Evolutionary conservation across 2,888 invertebrate species (phyloP), one percentile per base, ranked within the genome.

Genomic region (Nymphalis polychloros): DNA sequence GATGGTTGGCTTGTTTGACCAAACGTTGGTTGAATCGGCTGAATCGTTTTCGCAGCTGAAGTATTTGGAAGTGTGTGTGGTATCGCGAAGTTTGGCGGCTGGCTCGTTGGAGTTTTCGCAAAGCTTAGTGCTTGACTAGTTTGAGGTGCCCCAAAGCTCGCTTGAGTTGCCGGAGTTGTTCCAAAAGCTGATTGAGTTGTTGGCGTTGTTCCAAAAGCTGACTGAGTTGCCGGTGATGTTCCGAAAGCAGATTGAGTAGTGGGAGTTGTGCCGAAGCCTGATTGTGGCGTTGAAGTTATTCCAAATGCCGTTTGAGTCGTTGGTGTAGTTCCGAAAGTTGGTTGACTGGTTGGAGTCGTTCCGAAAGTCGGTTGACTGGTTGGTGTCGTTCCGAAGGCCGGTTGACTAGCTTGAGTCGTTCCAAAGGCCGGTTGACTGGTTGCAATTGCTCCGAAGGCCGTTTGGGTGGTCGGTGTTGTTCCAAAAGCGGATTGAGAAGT

Each of bases 101-200:
- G 57, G 41, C 57, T 57, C 41, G 57, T 57, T 57, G 41, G 74
- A 27, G 67, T 64, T 49, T 52, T 68, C 2, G 65, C 68, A 41
- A 71, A 71, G 57, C 59, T 70, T 35, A 70, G 31, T 3, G 64
- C 70, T 69, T 75, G 64, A 49, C 68, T 67, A 0, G 75, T 69
- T 7, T 76, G 62, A n/a, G 72, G 70, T 27, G 78, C 59, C 8
- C 72, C 74, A 62, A 77, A 74, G 27, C 52, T 68, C 35, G 76
- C 31, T 20, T 73, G 68, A 67, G 68, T 63, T 16, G 75, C 59
- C 6, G 76, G 59, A 20, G 60, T 52, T 59, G 59, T 53, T 0
- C 72, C 72, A 0, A 77, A 63, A 19, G 55, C 35, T 50, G 35
- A 46, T 64, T 60, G 71, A 20, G 78, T 60, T 5, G 74, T 63